Percentiles rank a stretch among this genome's conserved stretches.
Evolutionary conservation across 2,888 invertebrate species (phyloP).

Genomic region (Eueremaeus valkanovi): DNA sequence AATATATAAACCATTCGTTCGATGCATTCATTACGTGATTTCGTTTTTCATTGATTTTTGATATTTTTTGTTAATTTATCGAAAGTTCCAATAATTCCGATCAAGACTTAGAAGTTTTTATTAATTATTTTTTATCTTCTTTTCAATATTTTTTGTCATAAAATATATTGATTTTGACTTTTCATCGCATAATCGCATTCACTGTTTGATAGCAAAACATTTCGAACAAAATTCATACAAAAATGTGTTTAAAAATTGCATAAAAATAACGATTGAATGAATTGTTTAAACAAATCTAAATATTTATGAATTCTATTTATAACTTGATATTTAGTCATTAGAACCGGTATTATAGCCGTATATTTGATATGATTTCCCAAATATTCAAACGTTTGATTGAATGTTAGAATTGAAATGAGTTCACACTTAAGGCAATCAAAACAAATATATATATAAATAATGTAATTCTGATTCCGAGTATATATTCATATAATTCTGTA

Average conservation of each 20-base stretch:
- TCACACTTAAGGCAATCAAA: too few relatives aligned
- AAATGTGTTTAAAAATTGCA: background rate
- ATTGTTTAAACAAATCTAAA: background rate
- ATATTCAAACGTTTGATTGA: too few relatives aligned
- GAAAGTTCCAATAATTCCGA: background rate
- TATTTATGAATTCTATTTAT: too few relatives aligned
- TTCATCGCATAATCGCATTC: background rate
- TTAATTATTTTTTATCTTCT: background rate
- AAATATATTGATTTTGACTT: background rate
- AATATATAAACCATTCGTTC: too few relatives aligned
- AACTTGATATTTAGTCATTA: too few relatives aligned
- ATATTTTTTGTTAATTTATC: background rate
- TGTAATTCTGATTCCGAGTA: too few relatives aligned
- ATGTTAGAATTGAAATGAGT: too few relatives aligned
- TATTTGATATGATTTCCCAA: too few relatives aligned
- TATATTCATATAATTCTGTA: too few relatives aligned
- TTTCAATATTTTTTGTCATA: background rate
- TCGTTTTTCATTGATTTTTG: background rate
- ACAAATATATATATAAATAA: too few relatives aligned
- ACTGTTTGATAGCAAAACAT: background rate
- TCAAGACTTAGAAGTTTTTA: background rate
- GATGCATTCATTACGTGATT: background rate
- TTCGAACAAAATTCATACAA: constrained; percentile 9
- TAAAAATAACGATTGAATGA: background rate
- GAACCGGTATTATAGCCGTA: too few relatives aligned